Percentiles rank a stretch among this genome's conserved stretches.
Evolutionary conservation across 2,888 invertebrate genomes (phyloP).

Genomic region (Sussaba pulchella): DNA sequence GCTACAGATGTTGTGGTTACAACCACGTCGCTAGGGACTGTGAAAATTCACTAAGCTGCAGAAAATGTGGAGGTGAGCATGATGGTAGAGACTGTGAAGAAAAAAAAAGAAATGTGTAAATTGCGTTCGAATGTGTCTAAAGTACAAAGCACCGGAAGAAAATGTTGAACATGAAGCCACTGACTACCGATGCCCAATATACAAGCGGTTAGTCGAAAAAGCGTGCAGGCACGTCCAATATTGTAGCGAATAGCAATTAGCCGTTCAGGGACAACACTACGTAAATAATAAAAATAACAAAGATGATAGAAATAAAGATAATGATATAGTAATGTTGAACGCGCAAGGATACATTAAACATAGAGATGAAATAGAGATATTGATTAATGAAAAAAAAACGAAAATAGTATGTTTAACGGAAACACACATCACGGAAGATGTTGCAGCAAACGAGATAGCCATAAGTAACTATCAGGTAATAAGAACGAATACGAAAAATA

Average conservation of each 20-base stretch:
- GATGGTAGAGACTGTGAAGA: conserved; percentile 38
- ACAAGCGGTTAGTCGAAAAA: conserved; percentile 12
- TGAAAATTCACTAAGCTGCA: conserved; percentile 50
- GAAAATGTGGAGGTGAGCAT: conserved; percentile 60
- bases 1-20: conserved; percentile 33
- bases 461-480: conserved; percentile 41
- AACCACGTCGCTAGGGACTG: conserved; percentile 32
- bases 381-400: conserved; percentile 44
- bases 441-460: conserved; percentile 46
- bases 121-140: conserved; percentile 31
- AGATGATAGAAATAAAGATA: conserved; percentile 14
- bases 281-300: conserved; percentile 23
- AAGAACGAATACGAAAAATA: conserved; percentile 45
- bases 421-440: conserved; percentile 51
- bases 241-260: conserved; percentile 16
- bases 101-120: conserved; percentile 55
- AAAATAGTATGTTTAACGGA: conserved; percentile 53
- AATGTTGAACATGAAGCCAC: conserved; percentile 45
- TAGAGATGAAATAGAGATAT: conserved; percentile 62
- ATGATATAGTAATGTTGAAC: conserved; percentile 28
- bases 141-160: conserved; percentile 14
- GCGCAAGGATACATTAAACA: conserved; percentile 52
- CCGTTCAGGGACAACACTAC: neutral
- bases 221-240: conserved; percentile 13
- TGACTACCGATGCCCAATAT: conserved; percentile 26